Evolutionary conservation across 2,113 vertebrate species (phyloP), one percentile per base, ranked within the genome.

Genomic region (Rhinoderma darwinii): DNA sequence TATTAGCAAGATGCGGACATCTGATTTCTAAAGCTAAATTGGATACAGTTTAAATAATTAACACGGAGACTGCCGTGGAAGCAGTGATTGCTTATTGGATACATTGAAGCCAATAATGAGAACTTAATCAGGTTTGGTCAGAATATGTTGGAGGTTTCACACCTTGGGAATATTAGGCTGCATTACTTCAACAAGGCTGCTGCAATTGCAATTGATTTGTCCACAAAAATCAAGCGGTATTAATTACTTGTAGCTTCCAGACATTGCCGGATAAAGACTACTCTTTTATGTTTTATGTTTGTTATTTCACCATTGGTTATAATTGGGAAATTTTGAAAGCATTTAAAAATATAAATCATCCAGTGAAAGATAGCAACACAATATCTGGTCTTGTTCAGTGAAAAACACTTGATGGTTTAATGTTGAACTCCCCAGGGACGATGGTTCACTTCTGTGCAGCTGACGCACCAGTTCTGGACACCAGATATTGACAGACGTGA

Each of bases 181-280:
- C 54, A 88, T 84, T 44, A 82, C 0, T 51, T 82, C 82, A 70
- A 91, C 90, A 86, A 18, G 39, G 25, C 30, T 90, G 44, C 39
- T 89, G 77, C 61, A 89, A 88, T 83, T 84, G 18, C 15, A 86
- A 82, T 90, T 89, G 5, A 82, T 91, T 91, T 90, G 88, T 32
- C 82, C 79, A 75, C 32, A 82, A 88, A 83, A 83, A 75, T 72
- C 84, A 87, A 89, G 88, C 88, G 2, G 70, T 89, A 72, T 89
- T 90, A 89, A 79, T 91, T 89, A 86, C 17, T 81, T 87, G 90
- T 74, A 83, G 27, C 78, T 88, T 78, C 41, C 41, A 41, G 4
- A 0, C 74, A 15, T 66, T 32, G 79, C 37, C 74, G 20, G 74
- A 12, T 78, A 88, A 84, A 89, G 2, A 27, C 80, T n/a, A 84